Conservation (phyloP, 2,113 vertebrate genomes). For the Reinhardtius hippoglossoides region DNA sequence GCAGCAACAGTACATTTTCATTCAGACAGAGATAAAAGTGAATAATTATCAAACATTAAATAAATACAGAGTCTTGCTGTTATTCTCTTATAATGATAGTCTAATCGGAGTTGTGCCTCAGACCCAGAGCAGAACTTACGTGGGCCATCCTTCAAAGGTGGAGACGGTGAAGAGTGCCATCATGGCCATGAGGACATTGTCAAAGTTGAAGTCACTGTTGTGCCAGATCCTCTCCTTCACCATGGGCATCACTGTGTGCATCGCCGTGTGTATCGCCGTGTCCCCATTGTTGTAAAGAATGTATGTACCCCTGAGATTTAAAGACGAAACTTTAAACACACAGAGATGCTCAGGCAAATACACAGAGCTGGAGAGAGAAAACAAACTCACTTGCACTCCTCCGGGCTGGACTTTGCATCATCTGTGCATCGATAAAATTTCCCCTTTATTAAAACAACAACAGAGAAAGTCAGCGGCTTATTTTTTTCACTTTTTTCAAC, state of each 20-base stretch:
- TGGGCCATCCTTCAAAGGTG: conserved; percentile 98
- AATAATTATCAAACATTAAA: background rate
- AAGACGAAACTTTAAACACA: conserved; percentile 13
- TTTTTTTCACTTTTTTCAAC: no score
- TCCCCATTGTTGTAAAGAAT: conserved; percentile 97
- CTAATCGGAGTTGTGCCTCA: background rate
- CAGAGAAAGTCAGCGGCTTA: background rate
- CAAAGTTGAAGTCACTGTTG: conserved; percentile 98
- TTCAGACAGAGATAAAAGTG: background rate
- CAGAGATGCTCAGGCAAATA: background rate
- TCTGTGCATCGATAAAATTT: conserved; percentile 98
- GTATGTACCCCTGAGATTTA: conserved; percentile 86
- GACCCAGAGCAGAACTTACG: conserved; percentile 82
- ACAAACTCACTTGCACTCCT: conserved; percentile 91
- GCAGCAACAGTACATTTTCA: background rate
- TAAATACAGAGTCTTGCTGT: background rate
- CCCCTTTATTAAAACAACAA: conserved; percentile 81
- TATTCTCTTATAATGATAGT: background rate
- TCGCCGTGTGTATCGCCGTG: conserved; percentile 72
- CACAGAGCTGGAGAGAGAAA: background rate
- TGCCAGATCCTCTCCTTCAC: conserved; percentile 92
- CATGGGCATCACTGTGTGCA: conserved; percentile 78
- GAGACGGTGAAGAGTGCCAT: conserved; percentile 99
- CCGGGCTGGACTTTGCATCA: conserved; percentile 93
- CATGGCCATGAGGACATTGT: conserved; percentile 98